phyloP scores from a whole-genome alignment of 2,797 vertebrate genomes.

The Eulemur rubriventer region DNA sequence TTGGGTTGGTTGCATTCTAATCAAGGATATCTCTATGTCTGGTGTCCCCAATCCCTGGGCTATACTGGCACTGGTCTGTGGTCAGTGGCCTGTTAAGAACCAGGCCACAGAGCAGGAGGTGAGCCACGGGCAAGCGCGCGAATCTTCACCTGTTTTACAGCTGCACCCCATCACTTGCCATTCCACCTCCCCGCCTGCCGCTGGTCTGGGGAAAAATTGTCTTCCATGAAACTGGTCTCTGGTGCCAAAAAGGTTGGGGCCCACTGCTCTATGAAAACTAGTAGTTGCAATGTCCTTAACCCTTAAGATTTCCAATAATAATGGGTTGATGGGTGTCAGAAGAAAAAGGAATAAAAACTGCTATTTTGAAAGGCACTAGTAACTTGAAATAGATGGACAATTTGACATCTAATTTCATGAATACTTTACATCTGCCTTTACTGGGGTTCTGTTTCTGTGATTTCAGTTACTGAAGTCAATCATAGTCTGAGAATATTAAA shows the following conservation, averaged over 20 bases:
- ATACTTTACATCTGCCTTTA: neutral
- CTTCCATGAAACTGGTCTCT: too few relatives aligned
- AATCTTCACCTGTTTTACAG: too few relatives aligned
- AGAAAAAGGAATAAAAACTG: neutral
- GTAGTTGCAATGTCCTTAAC: neutral
- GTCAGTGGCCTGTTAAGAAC: too few relatives aligned
- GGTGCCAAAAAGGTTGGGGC: too few relatives aligned
- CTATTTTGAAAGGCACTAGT: neutral
- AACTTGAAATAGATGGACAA: neutral
- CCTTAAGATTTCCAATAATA: neutral
- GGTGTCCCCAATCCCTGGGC: too few relatives aligned
- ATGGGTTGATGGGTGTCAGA: neutral
- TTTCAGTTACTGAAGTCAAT: neutral
- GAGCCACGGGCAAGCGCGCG: too few relatives aligned
- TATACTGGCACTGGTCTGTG: too few relatives aligned
- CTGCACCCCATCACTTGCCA: too few relatives aligned
- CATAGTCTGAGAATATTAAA: neutral
- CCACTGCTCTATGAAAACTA: neutral
- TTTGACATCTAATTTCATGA: neutral
- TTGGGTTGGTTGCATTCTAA: neutral
- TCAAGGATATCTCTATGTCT: neutral
- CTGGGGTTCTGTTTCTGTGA: neutral
- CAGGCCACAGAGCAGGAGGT: too few relatives aligned
- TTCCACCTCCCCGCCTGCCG: rapidly evolving
- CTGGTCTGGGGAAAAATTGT: too few relatives aligned